Conservation (phyloP, 1,140 invertebrate genomes). For the Diabrotica undecimpunctata region DNA sequence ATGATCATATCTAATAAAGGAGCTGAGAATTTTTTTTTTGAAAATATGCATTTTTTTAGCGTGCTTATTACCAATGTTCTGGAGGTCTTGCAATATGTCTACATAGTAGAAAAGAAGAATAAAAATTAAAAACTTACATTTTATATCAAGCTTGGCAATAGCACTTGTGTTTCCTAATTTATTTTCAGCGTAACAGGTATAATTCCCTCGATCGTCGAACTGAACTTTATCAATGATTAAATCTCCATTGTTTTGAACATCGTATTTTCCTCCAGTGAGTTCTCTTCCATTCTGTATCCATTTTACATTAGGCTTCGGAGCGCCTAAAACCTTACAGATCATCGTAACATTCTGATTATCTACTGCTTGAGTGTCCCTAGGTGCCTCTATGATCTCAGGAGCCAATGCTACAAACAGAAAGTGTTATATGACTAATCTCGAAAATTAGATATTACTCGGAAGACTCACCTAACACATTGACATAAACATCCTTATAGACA, state of each 20-base stretch:
- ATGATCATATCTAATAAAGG: too few relatives aligned
- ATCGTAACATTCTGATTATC: constrained; percentile 79
- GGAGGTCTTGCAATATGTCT: too few relatives aligned
- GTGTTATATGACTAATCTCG: constrained; percentile 6
- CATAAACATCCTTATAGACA: constrained; percentile 95
- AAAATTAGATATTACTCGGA: background rate
- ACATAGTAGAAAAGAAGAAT: too few relatives aligned
- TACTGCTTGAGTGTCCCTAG: constrained; percentile 74
- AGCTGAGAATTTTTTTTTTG: too few relatives aligned
- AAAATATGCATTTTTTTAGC: too few relatives aligned
- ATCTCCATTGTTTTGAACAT: constrained; percentile 71
- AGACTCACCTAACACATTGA: constrained; percentile 83
- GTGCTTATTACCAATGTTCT: too few relatives aligned
- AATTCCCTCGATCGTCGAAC: constrained; percentile 82
- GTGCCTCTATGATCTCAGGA: constrained; percentile 84
- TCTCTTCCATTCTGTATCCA: constrained; percentile 83
- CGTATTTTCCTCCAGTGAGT: constrained; percentile 80
- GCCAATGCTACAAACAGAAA: constrained; percentile 64
- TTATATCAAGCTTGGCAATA: constrained; percentile 74
- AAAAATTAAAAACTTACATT: constrained; percentile 55
- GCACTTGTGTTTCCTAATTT: constrained; percentile 82
- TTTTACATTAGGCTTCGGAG: constrained; percentile 89
- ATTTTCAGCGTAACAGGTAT: constrained; percentile 89
- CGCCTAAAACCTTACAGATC: constrained; percentile 91
- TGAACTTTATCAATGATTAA: constrained; percentile 79